Evolutionary conservation across 2,113 vertebrate species (phyloP), one percentile per base, ranked within the genome.

Genomic region (Cromileptes altivelis): DNA sequence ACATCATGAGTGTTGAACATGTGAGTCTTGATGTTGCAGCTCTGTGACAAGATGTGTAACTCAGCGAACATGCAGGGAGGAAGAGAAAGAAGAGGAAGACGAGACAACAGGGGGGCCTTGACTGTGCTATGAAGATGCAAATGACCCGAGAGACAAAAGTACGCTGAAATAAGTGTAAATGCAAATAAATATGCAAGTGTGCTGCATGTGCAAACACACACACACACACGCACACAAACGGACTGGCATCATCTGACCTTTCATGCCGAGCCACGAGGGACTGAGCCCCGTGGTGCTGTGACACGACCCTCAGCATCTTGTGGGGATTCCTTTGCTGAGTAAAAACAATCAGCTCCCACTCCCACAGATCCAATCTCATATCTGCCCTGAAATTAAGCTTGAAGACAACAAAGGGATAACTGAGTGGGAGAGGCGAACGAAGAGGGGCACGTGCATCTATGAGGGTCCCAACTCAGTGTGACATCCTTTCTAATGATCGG

Each of bases 401-500:
- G 58, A 78, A 37, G 69, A 82, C 57, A 86, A 91, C 90, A 92
- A 90, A 91, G 61, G 65, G 45, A 55, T 50, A 61, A 81, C 49
- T 1, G 78, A 84, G 80, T 23, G 50, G 83, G 15, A 75, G 65
- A 57, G 50, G 73, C 53, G 42, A 18, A 23, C 4, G 72, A 88
- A 88, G 73, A 90, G 74, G 52, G 75, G 81, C 84, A 58, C 33
- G 14, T 12, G 61, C 80, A 50, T 86, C 88, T 58, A 30, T 13
- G 65, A 80, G 75, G 79, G 88, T 84, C 88, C 82, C 81, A 23
- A 30, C 89, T 79, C 91, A 83, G 86, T 85, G 84, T 85, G 93
- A 90, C 60, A 84, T 77, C 78, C 75, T 78, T 74, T 86, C 86
- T 93, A 93, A 92, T 89, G 90, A 91, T 85, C 80, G 37, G 45